Evolutionary conservation across 1,140 invertebrate species (phyloP), one percentile per base, ranked within the genome.

Genomic region (Protaetia brevitarsis): DNA sequence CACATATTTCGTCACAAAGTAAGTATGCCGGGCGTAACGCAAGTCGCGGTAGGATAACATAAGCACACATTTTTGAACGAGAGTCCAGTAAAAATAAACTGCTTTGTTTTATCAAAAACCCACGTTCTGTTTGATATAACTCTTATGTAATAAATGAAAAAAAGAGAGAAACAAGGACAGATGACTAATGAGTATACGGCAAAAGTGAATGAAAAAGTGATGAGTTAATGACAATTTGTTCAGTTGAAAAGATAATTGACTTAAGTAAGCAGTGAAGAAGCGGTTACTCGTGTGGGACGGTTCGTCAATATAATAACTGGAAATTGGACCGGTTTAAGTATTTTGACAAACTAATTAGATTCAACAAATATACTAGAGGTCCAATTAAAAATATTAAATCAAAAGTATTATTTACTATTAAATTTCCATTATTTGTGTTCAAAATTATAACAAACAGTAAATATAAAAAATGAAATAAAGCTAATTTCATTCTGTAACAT

Each of bases 101-200:
- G 19, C 11, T 51, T 51, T 51, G 26, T 51, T 51, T 51, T 51
- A 51, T 51, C 26, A 23, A 51, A 23, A 51, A 51, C 41, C 21
- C 41, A 19, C 26, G 41, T 51, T 51, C n/a, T n/a, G 26, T 19
- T 51, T 3, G 19, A 23, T 51, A 19, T 23, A 51, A 8, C 26
- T 51, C 2, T 19, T 51, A 51, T 21, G 19, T 7, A 23, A 51
- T 10, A 23, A 19, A 2, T 23, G 19, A 51, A 10, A 51, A 19
- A 37, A 37, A 37, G 16, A 16, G 34, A n/a, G n/a, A n/a, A n/a
- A n/a, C n/a, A 37, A 37, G 34, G 34, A 37, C 34, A n/a, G n/a
- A 16, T 37, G 34, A 37, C 10, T 51, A 51, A 51, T 23, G 19
- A 51, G 5, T 19, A n/a, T n/a, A 23, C 41, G 11, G 41, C 19